These are phyloP conservation scores for Hemaris fuciformis DNA, from an alignment of 2,888 invertebrate genomes.

Conservation along the genomic window DNA sequence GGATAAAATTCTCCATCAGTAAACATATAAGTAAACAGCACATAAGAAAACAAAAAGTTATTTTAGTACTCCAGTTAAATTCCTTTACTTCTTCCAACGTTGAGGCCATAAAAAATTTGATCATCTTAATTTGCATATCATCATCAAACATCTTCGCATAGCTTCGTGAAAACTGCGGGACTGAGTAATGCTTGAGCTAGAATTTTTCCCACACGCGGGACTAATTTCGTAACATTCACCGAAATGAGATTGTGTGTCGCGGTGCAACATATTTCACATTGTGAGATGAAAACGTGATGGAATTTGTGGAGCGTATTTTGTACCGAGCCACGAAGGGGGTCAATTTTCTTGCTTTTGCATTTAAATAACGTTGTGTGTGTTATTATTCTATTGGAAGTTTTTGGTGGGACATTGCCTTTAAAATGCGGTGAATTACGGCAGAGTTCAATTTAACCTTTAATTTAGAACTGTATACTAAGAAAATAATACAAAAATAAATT, in stretches of 20 bases:
- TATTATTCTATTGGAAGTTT: too few relatives aligned
- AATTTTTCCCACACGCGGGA: slow-evolving; percentile 2
- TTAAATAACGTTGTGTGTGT: background rate
- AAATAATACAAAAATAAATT: too few relatives aligned
- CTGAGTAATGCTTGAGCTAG: background rate
- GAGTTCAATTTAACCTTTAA: too few relatives aligned
- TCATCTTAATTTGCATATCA: background rate
- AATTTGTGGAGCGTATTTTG: background rate
- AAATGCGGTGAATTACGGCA: too few relatives aligned
- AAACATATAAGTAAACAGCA: too few relatives aligned
- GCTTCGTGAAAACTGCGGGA: background rate
- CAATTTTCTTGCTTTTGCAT: slow-evolving; percentile 3
- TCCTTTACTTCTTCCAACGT: background rate
- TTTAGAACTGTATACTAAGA: too few relatives aligned
- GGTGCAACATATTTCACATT: slow-evolving; percentile 10
- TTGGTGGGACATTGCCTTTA: too few relatives aligned
- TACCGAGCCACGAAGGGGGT: background rate
- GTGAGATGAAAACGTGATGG: slow-evolving; percentile 12
- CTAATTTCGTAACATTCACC: slow-evolving; percentile 14
- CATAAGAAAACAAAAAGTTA: too few relatives aligned
- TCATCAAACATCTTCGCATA: background rate
- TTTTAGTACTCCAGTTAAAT: background rate
- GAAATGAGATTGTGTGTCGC: slow-evolving; percentile 1
- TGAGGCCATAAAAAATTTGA: background rate
- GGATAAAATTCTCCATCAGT: too few relatives aligned